Conservation (phyloP, 30 jellyfish, hydroid and myxozoan species). For the Hydractinia echinata region DNA sequence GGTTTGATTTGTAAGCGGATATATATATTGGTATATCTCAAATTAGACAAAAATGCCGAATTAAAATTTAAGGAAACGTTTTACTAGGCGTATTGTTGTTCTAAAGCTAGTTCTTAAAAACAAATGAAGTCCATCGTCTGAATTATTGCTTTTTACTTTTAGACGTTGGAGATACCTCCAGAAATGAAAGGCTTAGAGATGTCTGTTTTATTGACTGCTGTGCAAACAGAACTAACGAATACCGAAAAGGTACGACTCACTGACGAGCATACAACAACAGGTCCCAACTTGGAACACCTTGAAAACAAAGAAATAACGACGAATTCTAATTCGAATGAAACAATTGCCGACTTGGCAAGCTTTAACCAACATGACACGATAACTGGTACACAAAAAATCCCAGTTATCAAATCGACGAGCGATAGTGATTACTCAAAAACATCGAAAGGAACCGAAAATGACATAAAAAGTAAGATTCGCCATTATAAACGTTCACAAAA, state of each 20-base stretch:
- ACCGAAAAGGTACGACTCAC: not conserved
- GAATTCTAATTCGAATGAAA: not conserved
- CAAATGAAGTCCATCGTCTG: too few species aligned
- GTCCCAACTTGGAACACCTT: not conserved
- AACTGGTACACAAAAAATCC: not conserved
- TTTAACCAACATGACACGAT: not conserved
- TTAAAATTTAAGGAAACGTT: too few species aligned
- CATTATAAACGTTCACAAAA: not conserved
- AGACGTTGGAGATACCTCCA: conserved; percentile 21
- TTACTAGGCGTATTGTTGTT: too few species aligned
- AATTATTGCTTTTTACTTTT: not conserved
- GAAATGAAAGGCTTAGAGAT: not conserved
- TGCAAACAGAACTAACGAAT: conserved; percentile 12
- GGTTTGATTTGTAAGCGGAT: too few species aligned
- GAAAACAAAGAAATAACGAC: not conserved
- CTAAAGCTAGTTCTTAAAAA: too few species aligned
- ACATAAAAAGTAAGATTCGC: too few species aligned
- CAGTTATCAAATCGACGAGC: too few species aligned
- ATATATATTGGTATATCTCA: too few species aligned
- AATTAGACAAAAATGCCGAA: too few species aligned
- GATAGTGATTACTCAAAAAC: too few species aligned
- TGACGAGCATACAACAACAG: not conserved
- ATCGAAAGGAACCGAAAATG: too few species aligned
- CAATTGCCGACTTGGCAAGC: not conserved
- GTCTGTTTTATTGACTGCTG: conserved; percentile 10